These are phyloP conservation scores for Caenorhabditis sinica DNA, from an alignment of 2,888 invertebrate genomes.

Conservation along the genomic window DNA sequence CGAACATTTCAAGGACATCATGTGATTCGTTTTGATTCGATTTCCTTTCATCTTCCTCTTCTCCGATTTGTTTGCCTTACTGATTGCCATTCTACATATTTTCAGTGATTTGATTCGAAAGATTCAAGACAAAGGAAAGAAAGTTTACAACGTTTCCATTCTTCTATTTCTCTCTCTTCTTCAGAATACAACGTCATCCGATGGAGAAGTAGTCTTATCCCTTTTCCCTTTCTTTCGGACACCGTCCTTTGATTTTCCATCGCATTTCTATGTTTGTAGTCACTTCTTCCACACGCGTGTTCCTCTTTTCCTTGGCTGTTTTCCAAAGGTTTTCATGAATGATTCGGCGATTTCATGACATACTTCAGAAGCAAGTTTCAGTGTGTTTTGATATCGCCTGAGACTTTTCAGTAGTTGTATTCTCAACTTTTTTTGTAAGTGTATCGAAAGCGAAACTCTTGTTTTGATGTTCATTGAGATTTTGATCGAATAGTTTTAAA, in stretches of 20 bases:
- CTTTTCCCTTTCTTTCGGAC: slow-evolving; percentile 35
- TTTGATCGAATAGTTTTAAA: too few relatives aligned
- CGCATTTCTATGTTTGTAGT: slow-evolving; percentile 22
- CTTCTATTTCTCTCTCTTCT: slow-evolving; percentile 6
- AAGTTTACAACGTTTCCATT: slow-evolving; percentile 17
- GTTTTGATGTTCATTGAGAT: too few relatives aligned
- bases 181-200: slow-evolving; percentile 1
- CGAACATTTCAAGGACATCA: slow-evolving; percentile 24
- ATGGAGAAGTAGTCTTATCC: slow-evolving; percentile 5
- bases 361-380: slow-evolving; percentile 12
- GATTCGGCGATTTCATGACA: not conserved
- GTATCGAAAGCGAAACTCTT: too few relatives aligned
- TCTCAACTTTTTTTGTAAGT: too few relatives aligned
- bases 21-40: slow-evolving; percentile 23
- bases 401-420: too few relatives aligned
- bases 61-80: slow-evolving; percentile 14
- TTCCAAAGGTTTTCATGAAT: not conserved
- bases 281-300: not conserved
- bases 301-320: slow-evolving; percentile 3
- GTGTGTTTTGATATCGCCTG: not conserved
- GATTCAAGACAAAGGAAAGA: slow-evolving; percentile 22
- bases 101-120: slow-evolving; percentile 23
- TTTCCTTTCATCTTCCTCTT: not conserved
- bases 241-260: slow-evolving; percentile 9
- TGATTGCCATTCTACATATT: slow-evolving; percentile 3